Evolutionary conservation across 1,140 invertebrate species (phyloP).

Genomic region (Linepithema humile): DNA sequence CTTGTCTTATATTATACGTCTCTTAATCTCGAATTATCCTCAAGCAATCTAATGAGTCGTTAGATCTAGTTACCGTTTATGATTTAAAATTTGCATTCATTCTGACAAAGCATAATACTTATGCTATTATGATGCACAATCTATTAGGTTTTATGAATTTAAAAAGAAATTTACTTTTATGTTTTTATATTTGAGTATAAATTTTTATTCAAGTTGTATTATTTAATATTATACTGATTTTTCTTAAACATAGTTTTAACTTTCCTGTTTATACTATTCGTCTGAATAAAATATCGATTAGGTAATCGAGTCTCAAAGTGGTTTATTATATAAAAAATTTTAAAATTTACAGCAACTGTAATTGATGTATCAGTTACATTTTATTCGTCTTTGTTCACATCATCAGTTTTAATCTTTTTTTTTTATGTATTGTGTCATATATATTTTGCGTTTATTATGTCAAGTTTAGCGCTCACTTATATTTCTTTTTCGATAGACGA

Average conservation of each 20-base stretch:
- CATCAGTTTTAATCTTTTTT: conserved; percentile 5
- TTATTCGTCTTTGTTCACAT: background rate
- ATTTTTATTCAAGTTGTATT: background rate
- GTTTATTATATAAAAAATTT: background rate
- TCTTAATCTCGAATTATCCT: conserved; percentile 37
- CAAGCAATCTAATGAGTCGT: conserved; percentile 27
- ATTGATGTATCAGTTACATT: background rate
- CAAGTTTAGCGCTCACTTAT: background rate
- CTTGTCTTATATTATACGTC: conserved; percentile 7
- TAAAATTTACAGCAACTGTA: background rate
- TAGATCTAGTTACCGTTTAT: background rate
- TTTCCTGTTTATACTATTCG: background rate
- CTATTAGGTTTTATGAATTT: background rate
- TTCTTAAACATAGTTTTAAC: background rate
- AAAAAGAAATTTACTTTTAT: background rate
- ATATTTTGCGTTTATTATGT: conserved; percentile 17
- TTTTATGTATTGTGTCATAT: background rate
- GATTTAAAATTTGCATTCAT: background rate
- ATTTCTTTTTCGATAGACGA: no score
- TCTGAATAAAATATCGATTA: background rate
- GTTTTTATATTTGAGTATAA: background rate
- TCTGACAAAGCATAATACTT: conserved; percentile 1
- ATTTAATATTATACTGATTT: background rate
- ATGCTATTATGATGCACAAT: no score
- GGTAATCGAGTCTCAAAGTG: background rate